Evolutionary conservation across 2,113 vertebrate genomes (phyloP).

Genomic region (Motacilla tschutschensis): DNA sequence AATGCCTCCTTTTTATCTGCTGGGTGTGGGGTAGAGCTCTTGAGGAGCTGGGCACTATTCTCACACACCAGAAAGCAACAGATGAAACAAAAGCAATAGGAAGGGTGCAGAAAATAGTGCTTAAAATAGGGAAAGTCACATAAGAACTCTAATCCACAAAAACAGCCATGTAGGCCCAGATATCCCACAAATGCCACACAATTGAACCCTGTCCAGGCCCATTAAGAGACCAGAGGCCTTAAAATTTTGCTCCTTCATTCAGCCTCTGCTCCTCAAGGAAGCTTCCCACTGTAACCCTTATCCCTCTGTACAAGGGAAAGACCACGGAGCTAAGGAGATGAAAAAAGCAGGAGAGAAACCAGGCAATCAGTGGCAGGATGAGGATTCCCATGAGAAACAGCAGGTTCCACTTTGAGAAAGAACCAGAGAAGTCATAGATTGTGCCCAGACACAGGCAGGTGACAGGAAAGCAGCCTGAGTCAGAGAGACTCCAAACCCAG

Average conservation of each 20-base stretch:
- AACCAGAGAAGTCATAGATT: neutral
- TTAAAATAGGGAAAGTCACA: neutral
- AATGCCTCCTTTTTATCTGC: neutral
- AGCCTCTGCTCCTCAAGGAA: neutral
- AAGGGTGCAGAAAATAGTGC: neutral
- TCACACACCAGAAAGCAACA: neutral
- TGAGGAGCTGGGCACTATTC: neutral
- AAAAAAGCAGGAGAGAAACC: neutral
- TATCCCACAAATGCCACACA: neutral
- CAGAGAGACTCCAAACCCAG: neutral
- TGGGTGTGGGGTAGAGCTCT: neutral
- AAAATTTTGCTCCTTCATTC: neutral
- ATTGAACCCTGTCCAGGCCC: neutral
- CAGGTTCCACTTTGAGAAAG: neutral
- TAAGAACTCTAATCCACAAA: neutral
- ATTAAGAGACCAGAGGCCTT: neutral
- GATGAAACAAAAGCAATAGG: neutral
- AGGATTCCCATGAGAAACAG: neutral
- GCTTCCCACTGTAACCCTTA: neutral
- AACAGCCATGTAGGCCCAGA: neutral
- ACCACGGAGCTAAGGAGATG: neutral
- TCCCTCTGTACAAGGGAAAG: neutral
- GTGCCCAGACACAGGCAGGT: neutral
- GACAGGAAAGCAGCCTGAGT: neutral
- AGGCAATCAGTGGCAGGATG: neutral